Percentiles rank a stretch among this genome's conserved stretches.
Evolutionary conservation across 2,888 invertebrate species (phyloP).

Genomic region (Xestobium rufovillosum): DNA sequence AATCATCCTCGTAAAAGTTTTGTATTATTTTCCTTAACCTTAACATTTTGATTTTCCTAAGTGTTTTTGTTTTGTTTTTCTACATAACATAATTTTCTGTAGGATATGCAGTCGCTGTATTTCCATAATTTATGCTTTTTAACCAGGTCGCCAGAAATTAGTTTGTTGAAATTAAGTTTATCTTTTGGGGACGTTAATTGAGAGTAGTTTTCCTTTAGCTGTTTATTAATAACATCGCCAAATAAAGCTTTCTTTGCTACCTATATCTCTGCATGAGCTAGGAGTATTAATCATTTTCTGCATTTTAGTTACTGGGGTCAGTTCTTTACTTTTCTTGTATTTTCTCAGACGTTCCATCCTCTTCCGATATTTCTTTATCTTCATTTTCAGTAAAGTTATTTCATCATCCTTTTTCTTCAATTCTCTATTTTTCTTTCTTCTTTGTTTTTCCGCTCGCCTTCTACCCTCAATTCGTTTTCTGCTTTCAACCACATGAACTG

Average conservation of each 20-base stretch:
- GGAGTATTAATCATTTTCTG: no score
- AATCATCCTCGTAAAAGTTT: constrained; percentile 29
- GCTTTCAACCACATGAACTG: no score
- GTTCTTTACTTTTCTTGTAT: constrained; percentile 4
- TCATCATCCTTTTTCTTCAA: constrained; percentile 10
- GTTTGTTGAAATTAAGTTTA: constrained; percentile 13
- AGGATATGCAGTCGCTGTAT: constrained; percentile 17
- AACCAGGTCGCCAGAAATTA: constrained; percentile 12
- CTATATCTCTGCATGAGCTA: constrained; percentile 3
- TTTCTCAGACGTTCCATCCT: constrained; percentile 7
- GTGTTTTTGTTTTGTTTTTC: no score
- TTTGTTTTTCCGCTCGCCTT: not conserved
- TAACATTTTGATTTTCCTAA: no score
- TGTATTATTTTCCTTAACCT: constrained; percentile 23
- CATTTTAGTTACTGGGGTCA: not conserved
- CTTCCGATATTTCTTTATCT: constrained; percentile 7
- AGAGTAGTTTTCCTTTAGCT: constrained; percentile 16
- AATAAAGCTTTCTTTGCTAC: constrained; percentile 12
- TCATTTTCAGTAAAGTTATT: constrained; percentile 6
- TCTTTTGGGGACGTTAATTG: no score
- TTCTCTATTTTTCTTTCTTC: constrained; percentile 4
- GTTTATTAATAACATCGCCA: constrained; percentile 14
- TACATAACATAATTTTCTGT: constrained; percentile 19
- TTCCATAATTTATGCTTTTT: constrained; percentile 13
- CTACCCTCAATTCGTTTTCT: constrained; percentile 1